Base-by-base conservation (phyloP, 2,113 vertebrate species). In the Oceanodroma tethys region DNA sequence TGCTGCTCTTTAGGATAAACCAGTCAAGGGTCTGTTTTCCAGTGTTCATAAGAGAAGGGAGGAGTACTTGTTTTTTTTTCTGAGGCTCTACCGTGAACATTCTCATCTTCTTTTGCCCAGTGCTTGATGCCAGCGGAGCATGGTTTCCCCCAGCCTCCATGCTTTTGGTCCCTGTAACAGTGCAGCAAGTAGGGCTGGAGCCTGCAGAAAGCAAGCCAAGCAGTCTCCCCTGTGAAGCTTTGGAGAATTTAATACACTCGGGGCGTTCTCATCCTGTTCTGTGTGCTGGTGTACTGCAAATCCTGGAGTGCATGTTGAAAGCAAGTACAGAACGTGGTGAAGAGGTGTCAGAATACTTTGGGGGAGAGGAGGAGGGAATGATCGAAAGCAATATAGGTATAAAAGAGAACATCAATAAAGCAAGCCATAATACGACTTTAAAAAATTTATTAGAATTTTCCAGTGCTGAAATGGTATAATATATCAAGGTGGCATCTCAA, bases 391-490 rank as follows among this genome's bases (percentile, higher is more conserved):
- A 4, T 19, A 56, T 68, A 63, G 52, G 10, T 86, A 30, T 88
- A 78, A 95, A 97, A 93, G 63, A 32, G 88, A 78, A 55, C 59
- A 74, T 81, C 75, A 68, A 52, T 90, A 79, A 90, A 96, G 53
- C 4, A 88, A 95, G 67, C 53, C n/a, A 15, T 96, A 93, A 92
- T 66, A 86, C 0, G 9, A 93, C 71, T 78, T 95, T 11, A 21
- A 85, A 95, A 87, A 65, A 34, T 65, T 87, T 94, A 89, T 81
- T 91, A 59, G 83, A 91, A 86, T 95, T 97, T 97, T 72, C 78
- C 73, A 66, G 93, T 92, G 83, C 52, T 94, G 78, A 71, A 81
- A 65, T 88, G 52, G 38, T 92, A 73, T 56, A 32, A 65, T 97
- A 75, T 48, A 84, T 97, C 83, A 86, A 87, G 73, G 72, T 75